Evolutionary conservation across 1,140 invertebrate genomes (phyloP).

Genomic region (Yoshiicerus persimilis): DNA sequence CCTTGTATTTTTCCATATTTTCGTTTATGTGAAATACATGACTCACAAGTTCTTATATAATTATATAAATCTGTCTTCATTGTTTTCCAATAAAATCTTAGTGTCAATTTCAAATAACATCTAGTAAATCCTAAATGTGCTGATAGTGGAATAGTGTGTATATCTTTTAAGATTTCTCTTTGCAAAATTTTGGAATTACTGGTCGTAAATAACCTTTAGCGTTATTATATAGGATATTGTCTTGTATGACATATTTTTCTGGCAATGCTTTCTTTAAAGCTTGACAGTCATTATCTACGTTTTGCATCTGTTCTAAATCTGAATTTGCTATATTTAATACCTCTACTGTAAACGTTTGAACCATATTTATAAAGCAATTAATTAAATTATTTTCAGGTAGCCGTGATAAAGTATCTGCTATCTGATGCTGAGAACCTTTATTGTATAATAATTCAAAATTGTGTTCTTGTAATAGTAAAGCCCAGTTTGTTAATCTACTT

Average conservation of each 20-base stretch:
- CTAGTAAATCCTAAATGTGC: not conserved
- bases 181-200: not conserved
- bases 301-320: not conserved
- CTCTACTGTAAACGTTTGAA: not conserved
- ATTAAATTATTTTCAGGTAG: not conserved
- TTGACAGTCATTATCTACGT: not conserved
- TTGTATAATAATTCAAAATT: constrained; percentile 55
- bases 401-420: not conserved
- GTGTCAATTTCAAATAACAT: not conserved
- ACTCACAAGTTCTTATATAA: not conserved
- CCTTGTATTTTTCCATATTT: constrained; percentile 43
- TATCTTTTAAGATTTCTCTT: not conserved
- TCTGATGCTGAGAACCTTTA: not conserved
- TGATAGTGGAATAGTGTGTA: not conserved
- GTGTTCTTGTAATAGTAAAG: constrained; percentile 57
- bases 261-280: not conserved
- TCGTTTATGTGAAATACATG: constrained; percentile 40
- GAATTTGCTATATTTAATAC: not conserved
- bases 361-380: not conserved
- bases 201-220: not conserved
- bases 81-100: not conserved
- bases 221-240: not conserved
- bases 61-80: not conserved
- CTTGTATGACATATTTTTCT: not conserved
- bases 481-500: constrained; percentile 57